Percentiles rank a stretch among this genome's conserved stretches.
Evolutionary conservation across 2,888 invertebrate species (phyloP).

Genomic region (Synergus japonicus): DNA sequence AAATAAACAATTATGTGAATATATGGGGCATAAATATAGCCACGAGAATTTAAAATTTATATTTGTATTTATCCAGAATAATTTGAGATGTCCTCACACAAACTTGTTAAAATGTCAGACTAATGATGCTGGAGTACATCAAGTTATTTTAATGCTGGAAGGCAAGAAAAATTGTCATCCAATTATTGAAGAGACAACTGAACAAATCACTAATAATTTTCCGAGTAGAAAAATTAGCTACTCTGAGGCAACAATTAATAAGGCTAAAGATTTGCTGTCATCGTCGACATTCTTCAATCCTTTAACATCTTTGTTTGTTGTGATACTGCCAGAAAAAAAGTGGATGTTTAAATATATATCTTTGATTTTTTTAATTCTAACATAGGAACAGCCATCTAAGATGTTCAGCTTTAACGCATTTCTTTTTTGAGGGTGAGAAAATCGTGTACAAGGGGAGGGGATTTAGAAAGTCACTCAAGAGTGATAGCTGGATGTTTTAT

Average conservation of each 20-base stretch:
- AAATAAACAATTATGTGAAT: too few relatives aligned
- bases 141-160: background rate
- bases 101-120: too few relatives aligned
- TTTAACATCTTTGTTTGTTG: background rate
- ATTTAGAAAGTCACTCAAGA: background rate
- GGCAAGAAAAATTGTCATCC: background rate
- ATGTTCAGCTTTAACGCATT: background rate
- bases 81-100: too few relatives aligned
- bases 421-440: background rate
- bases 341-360: too few relatives aligned
- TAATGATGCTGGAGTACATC: conserved; percentile 47
- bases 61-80: too few relatives aligned
- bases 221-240: background rate
- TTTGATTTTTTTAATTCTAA: too few relatives aligned
- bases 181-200: background rate
- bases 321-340: background rate
- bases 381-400: too few relatives aligned
- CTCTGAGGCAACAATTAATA: background rate
- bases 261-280: background rate
- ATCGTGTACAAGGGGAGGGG: background rate
- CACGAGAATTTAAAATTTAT: too few relatives aligned
- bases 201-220: background rate
- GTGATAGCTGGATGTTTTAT: background rate
- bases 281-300: background rate
- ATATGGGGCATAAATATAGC: too few relatives aligned